Evolutionary conservation across 2,113 vertebrate genomes (phyloP), one percentile per base, ranked within the genome.

Genomic region (Toxotes jaculatrix): DNA sequence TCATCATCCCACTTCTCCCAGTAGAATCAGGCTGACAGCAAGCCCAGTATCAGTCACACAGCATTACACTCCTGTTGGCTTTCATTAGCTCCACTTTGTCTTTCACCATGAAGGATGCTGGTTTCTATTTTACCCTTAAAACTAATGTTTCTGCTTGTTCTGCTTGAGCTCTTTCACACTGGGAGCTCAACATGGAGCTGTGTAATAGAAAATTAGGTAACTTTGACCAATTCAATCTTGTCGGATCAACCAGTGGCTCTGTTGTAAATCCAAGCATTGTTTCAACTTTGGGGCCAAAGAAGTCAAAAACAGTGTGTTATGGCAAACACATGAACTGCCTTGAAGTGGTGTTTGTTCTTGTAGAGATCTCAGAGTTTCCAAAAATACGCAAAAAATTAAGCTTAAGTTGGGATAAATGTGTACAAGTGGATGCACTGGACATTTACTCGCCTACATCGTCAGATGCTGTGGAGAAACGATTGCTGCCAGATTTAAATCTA

Each of bases 1-100:
- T 93, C 91, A 90, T 90, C 87, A 89, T 92, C 89, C 88, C 87
- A 82, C 88, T 79, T 86, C 73, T 87, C 87, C 86, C 88, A 86
- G 83, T 85, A 69, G 87, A 89, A 86, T 74, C 68, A 8, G 75
- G 12, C 82, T 85, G 91, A 91, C 89, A 87, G 89, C 77, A 49
- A 71, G 75, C 89, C 86, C 86, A 66, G 70, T 90, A 86, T 93
- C 91, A 90, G 90, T 93, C 91, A 93, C 86, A 83, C 79, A 3
- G 80, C 67, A 87, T 91, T 85, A 86, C 78, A 13, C 71, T 84
- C 74, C 79, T 82, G 91, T 80, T 88, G 77, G 51, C 84, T 90
- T 90, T 74, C 88, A 90, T 93, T 89, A 87, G 77, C 79, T 84
- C 73, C 84, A 84, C 79, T 82, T 70, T 82, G 79, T 85, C 87